These are phyloP conservation scores for Orientallactaga sibirica DNA, from an alignment of 2,797 vertebrate genomes.

Conservation along the genomic window DNA sequence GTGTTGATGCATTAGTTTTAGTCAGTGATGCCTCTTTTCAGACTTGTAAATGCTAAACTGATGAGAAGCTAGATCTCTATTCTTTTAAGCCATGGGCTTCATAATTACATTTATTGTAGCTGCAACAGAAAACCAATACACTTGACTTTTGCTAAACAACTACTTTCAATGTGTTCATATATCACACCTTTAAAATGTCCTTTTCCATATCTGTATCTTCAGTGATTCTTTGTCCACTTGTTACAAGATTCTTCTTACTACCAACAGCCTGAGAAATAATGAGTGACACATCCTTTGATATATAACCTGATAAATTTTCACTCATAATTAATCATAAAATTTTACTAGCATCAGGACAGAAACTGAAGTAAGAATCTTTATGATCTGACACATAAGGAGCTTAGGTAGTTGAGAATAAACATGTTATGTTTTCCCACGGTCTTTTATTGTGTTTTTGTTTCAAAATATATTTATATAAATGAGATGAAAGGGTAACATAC, in stretches of 20 bases:
- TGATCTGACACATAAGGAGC: background rate
- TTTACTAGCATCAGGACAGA: background rate
- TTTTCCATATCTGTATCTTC: background rate
- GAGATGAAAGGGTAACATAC: background rate
- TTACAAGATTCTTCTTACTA: background rate
- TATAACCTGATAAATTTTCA: background rate
- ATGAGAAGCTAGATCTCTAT: background rate
- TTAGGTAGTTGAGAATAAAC: background rate
- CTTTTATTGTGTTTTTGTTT: background rate
- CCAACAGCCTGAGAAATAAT: background rate
- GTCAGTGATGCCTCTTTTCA: background rate
- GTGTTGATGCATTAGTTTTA: background rate
- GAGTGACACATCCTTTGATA: background rate
- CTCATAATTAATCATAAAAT: background rate
- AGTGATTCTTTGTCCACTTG: background rate
- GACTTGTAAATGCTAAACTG: background rate
- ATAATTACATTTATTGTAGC: background rate
- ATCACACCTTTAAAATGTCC: background rate
- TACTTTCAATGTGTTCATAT: background rate
- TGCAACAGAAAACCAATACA: background rate
- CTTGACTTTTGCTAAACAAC: background rate
- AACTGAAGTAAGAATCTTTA: background rate
- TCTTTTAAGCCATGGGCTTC: background rate
- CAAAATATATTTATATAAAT: background rate
- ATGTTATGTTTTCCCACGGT: background rate